Evolutionary conservation across 23 tunicate species (phyloP).

Genomic region (Corella eumyota): DNA sequence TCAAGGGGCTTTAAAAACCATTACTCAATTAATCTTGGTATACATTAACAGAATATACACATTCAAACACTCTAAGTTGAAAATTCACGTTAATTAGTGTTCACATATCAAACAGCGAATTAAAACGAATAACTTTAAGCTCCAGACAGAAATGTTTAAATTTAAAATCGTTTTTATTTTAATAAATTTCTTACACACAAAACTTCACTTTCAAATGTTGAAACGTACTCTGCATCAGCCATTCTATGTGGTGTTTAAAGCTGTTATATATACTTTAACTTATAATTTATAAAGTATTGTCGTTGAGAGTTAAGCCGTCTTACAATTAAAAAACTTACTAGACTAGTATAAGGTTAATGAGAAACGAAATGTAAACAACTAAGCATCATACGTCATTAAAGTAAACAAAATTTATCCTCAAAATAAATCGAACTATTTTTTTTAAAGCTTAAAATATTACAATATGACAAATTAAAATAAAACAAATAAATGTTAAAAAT

Average conservation of each 20-base stretch:
- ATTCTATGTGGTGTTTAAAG: neutral
- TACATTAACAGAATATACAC: neutral
- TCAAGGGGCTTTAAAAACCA: neutral
- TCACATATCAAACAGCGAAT: neutral
- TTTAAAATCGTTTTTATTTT: neutral
- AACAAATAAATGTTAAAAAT: too few species aligned
- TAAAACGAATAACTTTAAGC: neutral
- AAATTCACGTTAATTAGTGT: neutral
- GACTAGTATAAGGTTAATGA: too few species aligned
- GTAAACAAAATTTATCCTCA: too few species aligned
- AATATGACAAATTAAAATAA: too few species aligned
- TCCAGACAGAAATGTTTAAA: neutral
- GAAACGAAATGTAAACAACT: too few species aligned
- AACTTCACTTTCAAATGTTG: conserved; percentile 63
- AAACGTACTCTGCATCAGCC: conserved; percentile 55
- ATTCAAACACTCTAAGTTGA: neutral
- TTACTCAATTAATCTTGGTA: neutral
- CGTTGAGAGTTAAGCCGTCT: too few species aligned
- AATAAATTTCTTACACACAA: conserved; percentile 37
- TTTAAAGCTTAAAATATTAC: too few species aligned
- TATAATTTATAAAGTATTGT: too few species aligned
- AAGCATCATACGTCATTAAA: too few species aligned
- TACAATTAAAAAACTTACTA: too few species aligned
- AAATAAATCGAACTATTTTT: too few species aligned
- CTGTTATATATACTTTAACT: too few species aligned